Conservation (phyloP, 1,140 invertebrate genomes). For the Platyscapa corneri region DNA sequence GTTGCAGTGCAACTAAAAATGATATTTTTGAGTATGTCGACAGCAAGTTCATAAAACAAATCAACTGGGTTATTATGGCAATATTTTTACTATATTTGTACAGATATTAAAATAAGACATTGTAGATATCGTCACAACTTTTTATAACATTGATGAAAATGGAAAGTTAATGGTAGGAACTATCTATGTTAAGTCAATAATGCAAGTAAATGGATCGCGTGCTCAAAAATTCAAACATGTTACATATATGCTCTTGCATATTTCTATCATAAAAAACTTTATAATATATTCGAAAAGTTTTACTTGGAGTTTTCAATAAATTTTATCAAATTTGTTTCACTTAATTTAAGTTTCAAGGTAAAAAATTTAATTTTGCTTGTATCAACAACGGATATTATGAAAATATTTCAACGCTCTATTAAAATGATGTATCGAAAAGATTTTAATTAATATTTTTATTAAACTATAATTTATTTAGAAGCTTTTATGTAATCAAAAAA, state of each 20-base stretch:
- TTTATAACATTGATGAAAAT: slow-evolving; percentile 5
- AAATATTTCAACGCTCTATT: too few relatives aligned
- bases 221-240: background rate
- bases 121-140: background rate
- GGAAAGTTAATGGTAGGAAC: background rate
- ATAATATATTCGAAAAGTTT: background rate
- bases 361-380: background rate
- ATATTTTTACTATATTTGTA: background rate
- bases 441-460: too few relatives aligned
- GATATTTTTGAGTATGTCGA: background rate
- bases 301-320: background rate
- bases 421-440: too few relatives aligned
- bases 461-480: too few relatives aligned
- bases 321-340: background rate
- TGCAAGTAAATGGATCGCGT: slow-evolving; percentile 1
- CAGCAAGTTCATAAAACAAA: background rate
- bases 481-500: too few relatives aligned
- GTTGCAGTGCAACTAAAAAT: background rate
- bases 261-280: background rate
- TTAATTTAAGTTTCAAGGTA: too few relatives aligned
- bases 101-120: slow-evolving; percentile 4
- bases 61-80: background rate
- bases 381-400: too few relatives aligned
- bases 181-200: background rate
- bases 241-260: background rate